Percentiles rank a stretch among this genome's conserved stretches.
phyloP scores from a whole-genome alignment of 2,113 vertebrate genomes.

The Podocnemis expansa region DNA sequence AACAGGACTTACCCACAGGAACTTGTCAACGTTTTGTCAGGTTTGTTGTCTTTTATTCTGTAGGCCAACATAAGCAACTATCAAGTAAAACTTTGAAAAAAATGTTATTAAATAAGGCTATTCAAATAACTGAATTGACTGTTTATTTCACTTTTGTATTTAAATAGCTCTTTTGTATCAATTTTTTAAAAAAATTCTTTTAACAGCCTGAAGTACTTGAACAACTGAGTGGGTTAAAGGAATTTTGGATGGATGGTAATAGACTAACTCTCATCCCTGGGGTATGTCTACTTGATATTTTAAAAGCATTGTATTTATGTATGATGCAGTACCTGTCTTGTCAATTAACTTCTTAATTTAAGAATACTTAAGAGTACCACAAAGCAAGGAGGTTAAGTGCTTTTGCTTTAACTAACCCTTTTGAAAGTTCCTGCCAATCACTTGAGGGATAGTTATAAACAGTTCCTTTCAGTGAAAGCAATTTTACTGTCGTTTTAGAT shows the following conservation, averaged over 20 bases:
- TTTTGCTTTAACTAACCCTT: neutral
- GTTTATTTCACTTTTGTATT: neutral
- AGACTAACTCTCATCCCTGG: slow-evolving; percentile 95
- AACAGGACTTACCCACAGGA: too few species aligned
- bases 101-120: neutral
- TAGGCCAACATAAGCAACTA: neutral
- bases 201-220: slow-evolving; percentile 97
- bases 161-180: neutral
- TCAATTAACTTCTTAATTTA: neutral
- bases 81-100: neutral
- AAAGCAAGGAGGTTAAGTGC: neutral
- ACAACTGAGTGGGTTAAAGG: slow-evolving; percentile 93
- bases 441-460: neutral
- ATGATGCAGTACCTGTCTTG: neutral
- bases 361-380: neutral
- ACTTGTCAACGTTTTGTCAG: neutral
- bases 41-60: neutral
- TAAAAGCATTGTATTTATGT: slow-evolving; percentile 16
- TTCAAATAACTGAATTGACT: neutral
- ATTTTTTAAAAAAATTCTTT: neutral
- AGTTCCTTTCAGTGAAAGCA: neutral
- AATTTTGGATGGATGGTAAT: slow-evolving; percentile 99
- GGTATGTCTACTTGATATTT: slow-evolving; percentile 79
- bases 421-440: neutral
- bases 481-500: neutral